These are phyloP conservation scores for Danaus chrysippus DNA, from an alignment of 2,888 invertebrate genomes.

Conservation along the genomic window DNA sequence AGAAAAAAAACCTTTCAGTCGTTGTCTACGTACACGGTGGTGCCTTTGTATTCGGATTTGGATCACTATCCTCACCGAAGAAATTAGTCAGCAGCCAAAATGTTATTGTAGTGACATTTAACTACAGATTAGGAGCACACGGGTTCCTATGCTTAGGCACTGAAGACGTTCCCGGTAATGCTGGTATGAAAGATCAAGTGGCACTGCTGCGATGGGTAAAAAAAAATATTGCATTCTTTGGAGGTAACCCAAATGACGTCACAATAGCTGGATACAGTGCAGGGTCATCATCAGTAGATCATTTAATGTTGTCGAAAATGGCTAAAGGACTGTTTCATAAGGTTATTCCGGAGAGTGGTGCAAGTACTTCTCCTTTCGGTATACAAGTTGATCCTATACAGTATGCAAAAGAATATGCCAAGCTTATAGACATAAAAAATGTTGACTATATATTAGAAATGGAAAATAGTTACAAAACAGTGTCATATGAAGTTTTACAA, in stretches of 20 bases:
- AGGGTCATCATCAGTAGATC: constrained; percentile 49
- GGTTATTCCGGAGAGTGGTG: constrained; percentile 35
- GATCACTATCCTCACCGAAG: constrained; percentile 38
- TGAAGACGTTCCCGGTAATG: constrained; percentile 42
- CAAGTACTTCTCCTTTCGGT: constrained; percentile 28
- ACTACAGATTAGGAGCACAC: constrained; percentile 49
- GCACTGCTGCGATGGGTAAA: constrained; percentile 44
- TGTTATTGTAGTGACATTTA: constrained; percentile 49
- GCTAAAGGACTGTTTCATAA: constrained; percentile 36
- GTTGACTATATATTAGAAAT: constrained; percentile 40
- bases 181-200: constrained; percentile 48
- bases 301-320: constrained; percentile 48
- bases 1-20: constrained; percentile 44
- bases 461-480: constrained; percentile 45
- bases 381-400: constrained; percentile 34
- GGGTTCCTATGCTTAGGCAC: constrained; percentile 42
- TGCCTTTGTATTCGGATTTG: constrained; percentile 51
- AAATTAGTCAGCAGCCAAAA: constrained; percentile 40
- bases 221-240: constrained; percentile 42
- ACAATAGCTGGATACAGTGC: constrained; percentile 52
- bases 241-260: constrained; percentile 46
- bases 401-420: constrained; percentile 34
- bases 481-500: constrained; percentile 37
- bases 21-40: constrained; percentile 65
- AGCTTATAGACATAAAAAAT: constrained; percentile 33